Conservation (phyloP, 2,113 vertebrate genomes). For the Ptilonorhynchus violaceus region DNA sequence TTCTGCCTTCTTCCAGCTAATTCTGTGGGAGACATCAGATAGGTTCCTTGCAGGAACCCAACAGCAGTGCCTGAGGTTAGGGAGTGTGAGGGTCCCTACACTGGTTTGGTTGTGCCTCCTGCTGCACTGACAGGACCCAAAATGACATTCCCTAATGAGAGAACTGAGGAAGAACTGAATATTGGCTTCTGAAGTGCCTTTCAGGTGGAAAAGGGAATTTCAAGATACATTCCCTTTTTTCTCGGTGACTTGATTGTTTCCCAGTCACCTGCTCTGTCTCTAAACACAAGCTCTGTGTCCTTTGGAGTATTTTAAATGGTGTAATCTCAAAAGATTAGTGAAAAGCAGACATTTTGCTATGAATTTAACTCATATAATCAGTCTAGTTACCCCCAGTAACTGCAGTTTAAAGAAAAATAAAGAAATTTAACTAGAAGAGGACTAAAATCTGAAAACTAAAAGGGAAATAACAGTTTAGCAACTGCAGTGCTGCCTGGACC, state of each 20-base stretch:
- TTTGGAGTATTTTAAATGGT: neutral
- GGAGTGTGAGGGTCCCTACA: neutral
- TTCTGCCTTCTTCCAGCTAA: neutral
- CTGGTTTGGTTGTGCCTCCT: neutral
- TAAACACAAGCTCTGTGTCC: neutral
- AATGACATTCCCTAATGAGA: neutral
- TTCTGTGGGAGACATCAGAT: fast-evolving
- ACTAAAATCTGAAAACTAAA: neutral
- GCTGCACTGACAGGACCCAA: neutral
- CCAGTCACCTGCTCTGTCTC: no score
- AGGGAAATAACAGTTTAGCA: no score
- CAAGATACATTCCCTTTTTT: neutral
- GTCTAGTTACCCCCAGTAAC: neutral
- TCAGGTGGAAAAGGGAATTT: neutral
- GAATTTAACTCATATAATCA: neutral
- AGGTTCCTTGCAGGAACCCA: neutral
- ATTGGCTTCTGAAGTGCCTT: neutral
- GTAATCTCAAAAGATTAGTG: neutral
- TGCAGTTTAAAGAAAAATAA: neutral
- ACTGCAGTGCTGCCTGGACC: no score
- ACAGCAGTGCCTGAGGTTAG: neutral
- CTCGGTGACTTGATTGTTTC: neutral
- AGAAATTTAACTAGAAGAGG: neutral
- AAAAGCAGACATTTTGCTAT: neutral
- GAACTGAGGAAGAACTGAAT: fast-evolving